These are phyloP conservation scores for Caradrina kadenii DNA, from an alignment of 2,888 invertebrate genomes.

Conservation along the genomic window DNA sequence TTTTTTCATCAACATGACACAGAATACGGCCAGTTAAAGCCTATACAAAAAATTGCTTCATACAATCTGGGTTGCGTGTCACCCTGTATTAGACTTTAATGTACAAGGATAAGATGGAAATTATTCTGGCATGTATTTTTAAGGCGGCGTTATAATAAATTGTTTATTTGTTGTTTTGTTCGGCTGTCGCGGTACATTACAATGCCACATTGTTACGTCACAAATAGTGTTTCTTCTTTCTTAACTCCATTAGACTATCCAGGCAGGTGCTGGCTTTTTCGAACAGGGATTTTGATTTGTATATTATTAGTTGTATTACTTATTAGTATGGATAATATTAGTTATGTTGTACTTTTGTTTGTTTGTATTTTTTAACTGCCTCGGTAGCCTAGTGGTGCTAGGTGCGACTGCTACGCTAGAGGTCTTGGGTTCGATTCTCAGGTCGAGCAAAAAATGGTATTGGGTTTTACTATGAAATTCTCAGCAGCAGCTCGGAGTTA, in stretches of 20 bases:
- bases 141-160: conserved; percentile 42
- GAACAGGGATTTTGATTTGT: too few species aligned
- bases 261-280: not conserved
- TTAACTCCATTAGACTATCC: conserved; percentile 11
- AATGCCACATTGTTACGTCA: conserved; percentile 20
- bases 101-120: not conserved
- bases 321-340: too few species aligned
- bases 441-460: too few species aligned
- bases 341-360: too few species aligned
- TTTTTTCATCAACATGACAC: conserved; percentile 57
- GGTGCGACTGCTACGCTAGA: too few species aligned
- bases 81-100: conserved; percentile 18
- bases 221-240: conserved; percentile 3
- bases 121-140: conserved; percentile 29
- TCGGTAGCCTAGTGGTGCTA: too few species aligned
- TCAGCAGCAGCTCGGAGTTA: too few species aligned
- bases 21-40: conserved; percentile 56
- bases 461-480: too few species aligned
- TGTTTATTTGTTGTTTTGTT: conserved; percentile 45
- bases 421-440: too few species aligned
- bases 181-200: conserved; percentile 12
- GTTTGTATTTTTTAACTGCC: too few species aligned
- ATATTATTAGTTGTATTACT: too few species aligned
- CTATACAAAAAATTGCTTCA: conserved; percentile 50
- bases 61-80: conserved; percentile 8